Conservation (phyloP, 2,113 vertebrate genomes). For the Gadus macrocephalus region DNA sequence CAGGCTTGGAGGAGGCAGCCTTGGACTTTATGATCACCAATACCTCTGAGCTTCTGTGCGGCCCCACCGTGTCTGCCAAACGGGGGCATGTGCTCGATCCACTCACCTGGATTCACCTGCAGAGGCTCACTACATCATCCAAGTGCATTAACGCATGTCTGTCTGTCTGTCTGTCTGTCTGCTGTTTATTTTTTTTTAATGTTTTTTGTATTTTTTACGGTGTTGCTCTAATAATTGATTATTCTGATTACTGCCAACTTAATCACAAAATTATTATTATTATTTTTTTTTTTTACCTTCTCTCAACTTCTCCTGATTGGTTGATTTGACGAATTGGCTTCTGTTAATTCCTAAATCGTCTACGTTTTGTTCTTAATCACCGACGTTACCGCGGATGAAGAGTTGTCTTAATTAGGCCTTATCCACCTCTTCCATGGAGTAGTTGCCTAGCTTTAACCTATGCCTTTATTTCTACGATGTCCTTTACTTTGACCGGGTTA, state of each 20-base stretch:
- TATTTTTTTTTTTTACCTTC: not conserved
- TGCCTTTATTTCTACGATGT: slow-evolving; percentile 24
- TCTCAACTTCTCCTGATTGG: slow-evolving; percentile 12
- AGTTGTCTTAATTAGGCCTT: slow-evolving; percentile 14
- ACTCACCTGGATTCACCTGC: not conserved
- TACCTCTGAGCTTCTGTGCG: not conserved
- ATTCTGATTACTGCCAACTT: slow-evolving; percentile 41
- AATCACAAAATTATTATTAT: not conserved
- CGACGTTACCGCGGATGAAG: no score
- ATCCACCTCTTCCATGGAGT: slow-evolving; percentile 8
- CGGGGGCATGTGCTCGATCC: not conserved
- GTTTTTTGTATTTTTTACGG: slow-evolving; percentile 6
- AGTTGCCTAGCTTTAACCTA: slow-evolving; percentile 41
- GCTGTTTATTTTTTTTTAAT: not conserved
- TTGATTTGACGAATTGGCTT: slow-evolving; percentile 10
- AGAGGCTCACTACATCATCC: slow-evolving; percentile 6
- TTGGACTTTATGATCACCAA: not conserved
- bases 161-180: slow-evolving; percentile 11
- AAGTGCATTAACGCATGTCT: slow-evolving; percentile 40
- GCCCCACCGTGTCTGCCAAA: not conserved
- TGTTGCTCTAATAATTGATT: slow-evolving; percentile 26
- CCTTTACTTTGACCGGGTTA: slow-evolving; percentile 10
- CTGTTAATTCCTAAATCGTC: no score
- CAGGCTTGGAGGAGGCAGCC: no score
- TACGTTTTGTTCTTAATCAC: no score